Percentiles rank a stretch among this genome's conserved stretches.
Evolutionary conservation across 2,888 invertebrate species (phyloP).

Genomic region (Mesochorus sp.): DNA sequence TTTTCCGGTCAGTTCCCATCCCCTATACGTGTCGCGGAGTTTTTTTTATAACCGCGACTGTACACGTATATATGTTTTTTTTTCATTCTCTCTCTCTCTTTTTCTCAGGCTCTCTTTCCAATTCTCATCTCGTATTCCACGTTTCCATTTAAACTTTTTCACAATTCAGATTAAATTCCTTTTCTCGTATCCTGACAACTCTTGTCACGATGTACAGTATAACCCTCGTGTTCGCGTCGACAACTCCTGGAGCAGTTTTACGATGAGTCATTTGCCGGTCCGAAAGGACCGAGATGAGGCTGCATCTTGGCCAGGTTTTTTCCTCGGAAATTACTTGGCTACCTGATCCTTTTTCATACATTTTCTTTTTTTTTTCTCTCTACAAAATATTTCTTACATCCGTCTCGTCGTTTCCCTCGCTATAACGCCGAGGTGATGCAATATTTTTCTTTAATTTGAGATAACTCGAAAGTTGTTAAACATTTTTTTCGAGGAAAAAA

Average conservation of each 20-base stretch:
- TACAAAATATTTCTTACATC: conserved; percentile 28
- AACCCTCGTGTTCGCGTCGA: background rate
- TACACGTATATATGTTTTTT: no score
- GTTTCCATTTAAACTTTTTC: conserved; percentile 75
- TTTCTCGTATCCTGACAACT: conserved; percentile 56
- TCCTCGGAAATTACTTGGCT: conserved; percentile 25
- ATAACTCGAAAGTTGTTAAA: background rate
- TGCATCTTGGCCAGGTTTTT: conserved; percentile 13
- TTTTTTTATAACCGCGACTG: conserved; percentile 32
- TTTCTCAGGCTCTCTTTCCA: background rate
- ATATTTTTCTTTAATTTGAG: conserved; percentile 34
- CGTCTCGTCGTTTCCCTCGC: background rate
- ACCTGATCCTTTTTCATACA: no score
- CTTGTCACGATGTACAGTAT: conserved; percentile 20
- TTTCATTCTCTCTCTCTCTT: conserved; percentile 7
- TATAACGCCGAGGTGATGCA: background rate
- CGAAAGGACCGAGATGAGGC: conserved; percentile 18
- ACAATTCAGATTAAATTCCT: conserved; percentile 72
- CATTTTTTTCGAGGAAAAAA: background rate
- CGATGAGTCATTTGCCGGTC: conserved; percentile 46
- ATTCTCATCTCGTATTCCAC: conserved; percentile 56
- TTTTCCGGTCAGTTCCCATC: conserved; percentile 42
- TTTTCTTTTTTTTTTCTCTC: no score
- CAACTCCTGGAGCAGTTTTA: conserved; percentile 47
- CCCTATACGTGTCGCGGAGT: conserved; percentile 45